Percentiles rank a stretch among this genome's conserved stretches.
Evolutionary conservation across 2,113 vertebrate species (phyloP).

Genomic region (Stercorarius parasiticus): DNA sequence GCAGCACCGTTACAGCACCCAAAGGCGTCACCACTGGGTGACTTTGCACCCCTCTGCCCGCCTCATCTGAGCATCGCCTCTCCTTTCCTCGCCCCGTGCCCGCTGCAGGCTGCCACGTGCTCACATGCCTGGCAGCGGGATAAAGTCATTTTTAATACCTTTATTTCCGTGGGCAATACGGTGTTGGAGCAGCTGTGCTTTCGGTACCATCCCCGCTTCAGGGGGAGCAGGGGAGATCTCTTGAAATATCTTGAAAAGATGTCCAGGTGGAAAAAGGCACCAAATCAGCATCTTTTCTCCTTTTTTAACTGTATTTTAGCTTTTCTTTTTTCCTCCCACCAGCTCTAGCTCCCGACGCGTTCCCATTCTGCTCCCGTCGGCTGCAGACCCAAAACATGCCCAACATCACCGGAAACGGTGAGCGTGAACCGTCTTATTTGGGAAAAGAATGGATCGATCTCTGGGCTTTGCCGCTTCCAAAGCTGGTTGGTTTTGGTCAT

Average conservation of each 20-base stretch:
- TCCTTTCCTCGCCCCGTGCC: neutral
- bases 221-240: neutral
- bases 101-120: neutral
- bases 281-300: neutral
- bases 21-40: neutral
- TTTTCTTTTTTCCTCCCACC: neutral
- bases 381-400: neutral
- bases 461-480: neutral
- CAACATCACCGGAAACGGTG: neutral
- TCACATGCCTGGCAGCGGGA: neutral
- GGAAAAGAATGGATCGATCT: neutral
- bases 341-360: rapidly evolving
- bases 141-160: neutral
- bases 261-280: neutral
- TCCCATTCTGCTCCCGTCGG: neutral
- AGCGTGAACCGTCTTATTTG: neutral
- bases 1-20: rapidly evolving
- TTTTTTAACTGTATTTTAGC: neutral
- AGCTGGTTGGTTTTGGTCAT: neutral
- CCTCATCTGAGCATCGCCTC: neutral
- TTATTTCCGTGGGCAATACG: neutral
- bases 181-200: neutral
- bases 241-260: neutral
- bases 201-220: neutral
- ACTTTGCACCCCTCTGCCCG: neutral